Percentiles rank a stretch among this genome's conserved stretches.
Evolutionary conservation across 2,113 vertebrate genomes (phyloP).

Genomic region (Eira barbara): DNA sequence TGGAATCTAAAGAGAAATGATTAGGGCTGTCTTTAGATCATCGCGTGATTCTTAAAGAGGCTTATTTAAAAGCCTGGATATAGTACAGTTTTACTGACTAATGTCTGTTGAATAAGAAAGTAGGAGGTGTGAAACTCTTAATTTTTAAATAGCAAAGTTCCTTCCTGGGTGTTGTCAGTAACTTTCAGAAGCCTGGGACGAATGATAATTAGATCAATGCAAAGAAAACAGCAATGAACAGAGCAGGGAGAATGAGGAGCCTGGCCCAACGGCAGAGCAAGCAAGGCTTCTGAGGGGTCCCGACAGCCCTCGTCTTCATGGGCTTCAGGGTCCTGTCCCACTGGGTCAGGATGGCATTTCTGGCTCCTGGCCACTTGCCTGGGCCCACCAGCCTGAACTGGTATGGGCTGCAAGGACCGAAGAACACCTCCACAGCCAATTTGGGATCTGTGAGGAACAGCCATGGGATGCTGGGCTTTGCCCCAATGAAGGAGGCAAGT

Average conservation of each 20-base stretch:
- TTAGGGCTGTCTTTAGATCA: background rate
- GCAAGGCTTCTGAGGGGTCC: background rate
- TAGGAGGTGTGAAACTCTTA: background rate
- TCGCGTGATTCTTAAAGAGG: background rate
- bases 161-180: background rate
- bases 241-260: slow-evolving; percentile 48
- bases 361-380: slow-evolving; percentile 86
- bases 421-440: slow-evolving; percentile 83
- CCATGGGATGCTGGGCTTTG: slow-evolving; percentile 81
- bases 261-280: background rate
- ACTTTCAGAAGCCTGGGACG: background rate
- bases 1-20: background rate
- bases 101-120: background rate
- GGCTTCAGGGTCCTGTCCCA: slow-evolving; percentile 83
- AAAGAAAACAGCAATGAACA: slow-evolving; percentile 62
- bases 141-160: background rate
- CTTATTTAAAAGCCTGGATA: background rate
- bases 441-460: slow-evolving; percentile 86
- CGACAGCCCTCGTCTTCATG: slow-evolving; percentile 76
- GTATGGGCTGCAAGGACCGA: slow-evolving; percentile 87
- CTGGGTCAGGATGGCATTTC: slow-evolving; percentile 87
- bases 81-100: background rate
- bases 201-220: background rate
- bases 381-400: slow-evolving; percentile 87
- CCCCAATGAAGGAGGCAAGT: slow-evolving; percentile 81